These are phyloP conservation scores for Peribatodes rhomboidaria DNA, from an alignment of 2,888 invertebrate genomes.

Conservation along the genomic window DNA sequence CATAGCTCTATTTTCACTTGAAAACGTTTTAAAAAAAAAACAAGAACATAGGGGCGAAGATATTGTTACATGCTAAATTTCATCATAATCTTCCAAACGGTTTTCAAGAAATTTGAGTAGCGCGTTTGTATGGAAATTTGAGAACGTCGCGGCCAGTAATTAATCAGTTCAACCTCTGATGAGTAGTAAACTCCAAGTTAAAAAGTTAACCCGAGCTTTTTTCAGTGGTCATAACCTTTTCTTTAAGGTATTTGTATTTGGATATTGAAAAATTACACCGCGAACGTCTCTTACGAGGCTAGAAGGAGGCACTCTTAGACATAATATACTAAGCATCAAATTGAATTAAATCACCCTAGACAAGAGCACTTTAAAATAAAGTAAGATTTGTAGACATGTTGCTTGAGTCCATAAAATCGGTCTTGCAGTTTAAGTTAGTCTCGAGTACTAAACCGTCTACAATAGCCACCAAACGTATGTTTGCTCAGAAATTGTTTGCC, in stretches of 20 bases:
- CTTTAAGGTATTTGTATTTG: not conserved
- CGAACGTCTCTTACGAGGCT: not conserved
- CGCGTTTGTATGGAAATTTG: no score
- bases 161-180: no score
- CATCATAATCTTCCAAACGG: no score
- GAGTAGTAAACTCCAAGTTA: no score
- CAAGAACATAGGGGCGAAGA: no score
- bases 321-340: not conserved
- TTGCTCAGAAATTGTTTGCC: constrained; percentile 7
- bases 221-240: no score
- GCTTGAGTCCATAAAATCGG: constrained; percentile 12
- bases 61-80: no score
- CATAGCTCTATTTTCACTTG: no score
- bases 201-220: no score
- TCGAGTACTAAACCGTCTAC: constrained; percentile 1
- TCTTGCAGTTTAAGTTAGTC: constrained; percentile 14
- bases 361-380: constrained; percentile 18
- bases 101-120: no score
- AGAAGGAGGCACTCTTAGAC: not conserved
- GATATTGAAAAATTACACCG: not conserved
- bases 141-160: no score
- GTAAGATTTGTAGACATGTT: constrained; percentile 19
- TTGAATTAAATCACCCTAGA: constrained; percentile 17
- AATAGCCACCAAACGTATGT: not conserved
- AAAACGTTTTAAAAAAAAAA: no score